These are phyloP conservation scores for Pedionomus torquatus DNA, from an alignment of 2,113 vertebrate species.

Conservation along the genomic window DNA sequence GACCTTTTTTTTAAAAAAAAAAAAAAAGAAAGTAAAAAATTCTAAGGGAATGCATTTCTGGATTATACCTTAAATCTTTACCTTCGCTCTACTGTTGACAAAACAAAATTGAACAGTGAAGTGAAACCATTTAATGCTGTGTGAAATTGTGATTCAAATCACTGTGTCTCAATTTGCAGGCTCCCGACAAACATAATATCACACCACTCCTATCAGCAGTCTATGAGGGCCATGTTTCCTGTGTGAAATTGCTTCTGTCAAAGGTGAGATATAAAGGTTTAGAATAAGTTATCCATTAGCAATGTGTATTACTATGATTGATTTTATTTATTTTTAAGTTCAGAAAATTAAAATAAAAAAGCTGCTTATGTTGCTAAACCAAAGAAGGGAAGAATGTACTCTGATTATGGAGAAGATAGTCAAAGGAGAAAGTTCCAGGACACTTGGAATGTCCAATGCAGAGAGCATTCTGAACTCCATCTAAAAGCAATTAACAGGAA, in stretches of 20 bases:
- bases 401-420: neutral
- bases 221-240: constrained; percentile 87
- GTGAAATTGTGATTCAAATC: constrained; percentile 9
- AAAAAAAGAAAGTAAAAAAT: neutral
- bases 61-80: neutral
- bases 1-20: neutral
- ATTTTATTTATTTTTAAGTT: neutral
- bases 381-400: neutral
- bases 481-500: neutral
- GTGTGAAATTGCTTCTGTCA: constrained; percentile 93
- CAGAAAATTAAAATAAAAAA: neutral
- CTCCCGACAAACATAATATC: constrained; percentile 90
- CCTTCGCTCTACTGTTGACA: neutral
- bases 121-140: neutral
- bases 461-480: neutral
- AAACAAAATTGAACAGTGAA: neutral
- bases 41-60: neutral
- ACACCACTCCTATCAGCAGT: constrained; percentile 92
- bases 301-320: neutral
- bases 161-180: constrained; percentile 76
- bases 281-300: neutral
- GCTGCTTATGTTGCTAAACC: neutral
- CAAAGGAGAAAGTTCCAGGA: neutral
- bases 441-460: neutral
- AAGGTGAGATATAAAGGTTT: constrained; percentile 80